Conservation (phyloP, 2,797 vertebrate genomes). For the Parauchenoglanis ngamensis region DNA sequence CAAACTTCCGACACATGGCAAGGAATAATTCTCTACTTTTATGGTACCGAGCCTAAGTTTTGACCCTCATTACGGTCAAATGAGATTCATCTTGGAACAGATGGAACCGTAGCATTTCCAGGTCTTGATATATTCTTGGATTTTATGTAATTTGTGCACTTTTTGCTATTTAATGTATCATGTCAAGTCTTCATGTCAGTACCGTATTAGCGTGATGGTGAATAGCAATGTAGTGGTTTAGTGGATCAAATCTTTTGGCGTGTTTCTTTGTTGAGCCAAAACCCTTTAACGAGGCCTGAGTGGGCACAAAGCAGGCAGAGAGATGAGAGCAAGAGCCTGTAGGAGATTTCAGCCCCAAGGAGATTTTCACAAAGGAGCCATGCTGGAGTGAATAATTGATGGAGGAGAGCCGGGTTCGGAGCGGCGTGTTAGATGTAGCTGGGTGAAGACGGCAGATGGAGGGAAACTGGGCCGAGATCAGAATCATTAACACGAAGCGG, state of each 20-base stretch:
- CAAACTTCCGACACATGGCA: background rate
- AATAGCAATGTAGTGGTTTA: background rate
- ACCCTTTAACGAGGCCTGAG: background rate
- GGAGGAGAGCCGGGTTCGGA: conserved; percentile 9
- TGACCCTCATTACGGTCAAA: background rate
- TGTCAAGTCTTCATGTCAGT: background rate
- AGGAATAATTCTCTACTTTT: background rate
- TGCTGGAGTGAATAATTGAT: conserved; percentile 65
- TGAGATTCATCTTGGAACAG: background rate
- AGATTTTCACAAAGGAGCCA: conserved; percentile 59
- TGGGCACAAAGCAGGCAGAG: background rate
- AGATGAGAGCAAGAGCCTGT: background rate
- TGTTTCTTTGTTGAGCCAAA: background rate
- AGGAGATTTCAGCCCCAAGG: conserved; percentile 61
- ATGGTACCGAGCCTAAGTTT: background rate
- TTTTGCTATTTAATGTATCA: background rate
- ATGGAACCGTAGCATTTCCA: background rate
- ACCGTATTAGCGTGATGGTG: background rate
- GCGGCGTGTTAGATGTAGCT: conserved; percentile 14
- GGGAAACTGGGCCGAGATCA: conserved; percentile 4
- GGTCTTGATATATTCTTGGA: background rate
- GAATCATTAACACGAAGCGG: conserved; percentile 24
- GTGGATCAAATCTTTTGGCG: background rate
- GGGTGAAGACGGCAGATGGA: conserved; percentile 2
- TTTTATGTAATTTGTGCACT: background rate